phyloP scores from a whole-genome alignment of 2,113 vertebrate genomes.

The Pangasianodon gigas region DNA sequence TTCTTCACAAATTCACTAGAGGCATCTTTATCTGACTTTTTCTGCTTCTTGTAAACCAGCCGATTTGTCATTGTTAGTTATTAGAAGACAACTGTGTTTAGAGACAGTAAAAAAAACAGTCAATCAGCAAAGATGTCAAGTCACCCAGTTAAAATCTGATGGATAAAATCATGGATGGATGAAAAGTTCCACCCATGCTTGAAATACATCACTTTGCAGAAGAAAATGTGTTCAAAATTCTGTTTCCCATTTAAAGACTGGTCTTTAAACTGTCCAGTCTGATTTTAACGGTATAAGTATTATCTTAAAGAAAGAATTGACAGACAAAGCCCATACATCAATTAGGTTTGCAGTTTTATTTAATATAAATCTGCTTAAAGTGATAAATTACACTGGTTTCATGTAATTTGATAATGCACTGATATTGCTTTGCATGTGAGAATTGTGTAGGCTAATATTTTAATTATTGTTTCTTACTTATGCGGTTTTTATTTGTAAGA shows the following conservation, averaged over 20 bases:
- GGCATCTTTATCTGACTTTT: not conserved
- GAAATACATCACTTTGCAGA: not conserved
- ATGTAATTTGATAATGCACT: not conserved
- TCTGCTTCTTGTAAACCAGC: too few species aligned
- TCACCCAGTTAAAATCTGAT: not conserved
- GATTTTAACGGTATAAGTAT: too few species aligned
- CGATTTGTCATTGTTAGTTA: not conserved
- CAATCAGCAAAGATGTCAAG: not conserved
- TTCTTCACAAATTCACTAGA: not conserved
- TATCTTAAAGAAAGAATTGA: not conserved
- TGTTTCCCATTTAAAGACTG: too few species aligned
- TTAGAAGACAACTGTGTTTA: not conserved
- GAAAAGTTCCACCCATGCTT: too few species aligned
- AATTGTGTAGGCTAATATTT: not conserved
- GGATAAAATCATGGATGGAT: too few species aligned
- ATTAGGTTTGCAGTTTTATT: not conserved
- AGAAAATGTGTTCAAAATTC: not conserved
- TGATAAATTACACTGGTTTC: not conserved
- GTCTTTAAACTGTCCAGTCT: too few species aligned
- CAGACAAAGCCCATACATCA: not conserved
- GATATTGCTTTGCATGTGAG: not conserved
- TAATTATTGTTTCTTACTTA: not conserved
- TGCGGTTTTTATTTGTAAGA: not conserved
- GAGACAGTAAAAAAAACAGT: not conserved
- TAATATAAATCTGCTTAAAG: not conserved